phyloP scores from a whole-genome alignment of 2,797 vertebrate species.

The Poecilia velifera region DNA sequence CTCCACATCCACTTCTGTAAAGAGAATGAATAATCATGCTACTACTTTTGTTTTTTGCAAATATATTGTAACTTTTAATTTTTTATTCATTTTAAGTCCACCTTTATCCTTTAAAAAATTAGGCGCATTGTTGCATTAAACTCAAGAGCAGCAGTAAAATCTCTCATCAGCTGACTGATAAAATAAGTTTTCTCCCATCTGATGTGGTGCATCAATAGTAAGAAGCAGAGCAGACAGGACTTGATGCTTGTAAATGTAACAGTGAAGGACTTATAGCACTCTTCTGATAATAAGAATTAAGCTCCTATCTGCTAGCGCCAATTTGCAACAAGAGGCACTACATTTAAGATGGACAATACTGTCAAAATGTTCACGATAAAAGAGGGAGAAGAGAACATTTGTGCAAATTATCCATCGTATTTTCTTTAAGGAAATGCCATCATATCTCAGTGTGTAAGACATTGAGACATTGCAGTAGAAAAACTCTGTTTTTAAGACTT shows the following conservation, averaged over 20 bases:
- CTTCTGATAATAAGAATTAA: constrained; percentile 45
- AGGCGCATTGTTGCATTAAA: background rate
- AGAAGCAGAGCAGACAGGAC: background rate
- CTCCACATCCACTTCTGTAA: constrained; percentile 25
- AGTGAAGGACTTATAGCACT: constrained; percentile 25
- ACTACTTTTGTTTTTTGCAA: constrained; percentile 3
- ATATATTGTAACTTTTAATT: background rate
- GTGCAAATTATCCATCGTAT: constrained; percentile 3
- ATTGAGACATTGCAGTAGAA: no score
- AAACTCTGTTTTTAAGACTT: constrained; percentile 6
- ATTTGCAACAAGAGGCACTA: background rate
- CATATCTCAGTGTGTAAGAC: constrained; percentile 23
- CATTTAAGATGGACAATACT: constrained; percentile 17
- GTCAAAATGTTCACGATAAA: background rate
- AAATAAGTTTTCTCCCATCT: constrained; percentile 19
- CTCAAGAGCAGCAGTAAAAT: constrained; percentile 10
- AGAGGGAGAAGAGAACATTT: constrained; percentile 1
- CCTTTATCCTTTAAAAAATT: constrained; percentile 7
- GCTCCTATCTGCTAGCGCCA: constrained; percentile 15
- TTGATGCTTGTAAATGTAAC: background rate
- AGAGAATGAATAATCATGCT: background rate
- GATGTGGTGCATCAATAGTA: constrained; percentile 18
- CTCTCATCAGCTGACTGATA: constrained; percentile 16
- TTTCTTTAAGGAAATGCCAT: constrained; percentile 25
- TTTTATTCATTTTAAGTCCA: background rate